Evolutionary conservation across 2,797 vertebrate species (phyloP).

Genomic region (Heteromormyrus szaboi): DNA sequence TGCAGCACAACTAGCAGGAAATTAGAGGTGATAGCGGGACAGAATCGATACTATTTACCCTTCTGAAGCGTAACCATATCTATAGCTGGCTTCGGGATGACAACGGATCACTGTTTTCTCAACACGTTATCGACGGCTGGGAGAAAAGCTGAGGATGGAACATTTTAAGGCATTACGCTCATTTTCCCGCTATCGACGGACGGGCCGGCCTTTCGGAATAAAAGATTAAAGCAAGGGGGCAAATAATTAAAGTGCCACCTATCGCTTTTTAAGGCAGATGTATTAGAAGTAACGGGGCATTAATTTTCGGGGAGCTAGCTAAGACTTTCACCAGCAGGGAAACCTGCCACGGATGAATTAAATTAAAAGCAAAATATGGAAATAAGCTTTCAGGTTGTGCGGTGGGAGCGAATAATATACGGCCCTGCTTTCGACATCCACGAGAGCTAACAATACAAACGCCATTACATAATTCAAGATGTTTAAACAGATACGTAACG

Average conservation of each 20-base stretch:
- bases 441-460: not conserved
- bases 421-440: not conserved
- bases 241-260: slow-evolving; percentile 48
- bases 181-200: slow-evolving; percentile 55
- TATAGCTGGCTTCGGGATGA: slow-evolving; percentile 64
- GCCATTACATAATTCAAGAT: not conserved
- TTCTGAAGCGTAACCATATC: slow-evolving; percentile 72
- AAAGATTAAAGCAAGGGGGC: slow-evolving; percentile 47
- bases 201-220: slow-evolving; percentile 53
- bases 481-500: not conserved
- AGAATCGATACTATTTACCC: slow-evolving; percentile 79
- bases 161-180: slow-evolving; percentile 61
- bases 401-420: not conserved
- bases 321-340: slow-evolving; percentile 24
- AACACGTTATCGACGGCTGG: slow-evolving; percentile 62
- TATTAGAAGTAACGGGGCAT: slow-evolving; percentile 29
- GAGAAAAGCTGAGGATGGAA: slow-evolving; percentile 65
- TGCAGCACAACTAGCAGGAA: slow-evolving; percentile 63
- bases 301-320: slow-evolving; percentile 26
- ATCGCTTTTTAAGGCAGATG: slow-evolving; percentile 36
- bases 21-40: slow-evolving; percentile 70
- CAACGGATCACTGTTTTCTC: slow-evolving; percentile 54
- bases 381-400: slow-evolving; percentile 24
- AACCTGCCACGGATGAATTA: slow-evolving; percentile 19
- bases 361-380: slow-evolving; percentile 31